Evolutionary conservation across 2,113 vertebrate species (phyloP).

Genomic region (Gnathonemus echidnorhynchus): DNA sequence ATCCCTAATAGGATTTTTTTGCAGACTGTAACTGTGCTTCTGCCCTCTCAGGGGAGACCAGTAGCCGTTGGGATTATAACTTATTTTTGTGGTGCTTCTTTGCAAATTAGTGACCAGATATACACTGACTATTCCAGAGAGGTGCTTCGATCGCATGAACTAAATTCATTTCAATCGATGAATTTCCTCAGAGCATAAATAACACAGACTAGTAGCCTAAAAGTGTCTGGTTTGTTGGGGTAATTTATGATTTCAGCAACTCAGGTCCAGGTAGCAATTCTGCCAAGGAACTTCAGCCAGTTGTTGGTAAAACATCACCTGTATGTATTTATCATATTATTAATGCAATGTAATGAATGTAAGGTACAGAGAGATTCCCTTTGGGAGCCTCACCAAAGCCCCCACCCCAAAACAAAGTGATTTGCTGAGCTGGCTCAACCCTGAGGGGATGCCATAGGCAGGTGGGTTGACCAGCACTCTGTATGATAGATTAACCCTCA

Average conservation of each 20-base stretch:
- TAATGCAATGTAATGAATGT: neutral
- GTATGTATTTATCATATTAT: neutral
- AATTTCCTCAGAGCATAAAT: neutral
- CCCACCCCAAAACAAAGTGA: too few relatives aligned
- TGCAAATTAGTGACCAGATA: neutral
- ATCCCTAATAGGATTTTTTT: neutral
- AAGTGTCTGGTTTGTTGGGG: neutral
- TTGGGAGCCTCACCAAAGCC: neutral
- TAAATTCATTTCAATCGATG: neutral
- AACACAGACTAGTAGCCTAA: neutral
- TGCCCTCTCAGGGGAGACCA: neutral
- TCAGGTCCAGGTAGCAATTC: neutral
- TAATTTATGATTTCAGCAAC: neutral
- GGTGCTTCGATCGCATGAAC: neutral
- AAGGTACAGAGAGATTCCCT: neutral
- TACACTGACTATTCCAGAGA: neutral
- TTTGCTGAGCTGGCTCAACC: neutral
- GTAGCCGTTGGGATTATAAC: neutral
- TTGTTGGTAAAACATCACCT: neutral
- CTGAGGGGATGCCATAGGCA: neutral
- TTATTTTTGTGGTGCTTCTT: neutral
- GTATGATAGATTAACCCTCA: neutral
- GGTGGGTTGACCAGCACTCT: neutral
- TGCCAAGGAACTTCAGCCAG: neutral
- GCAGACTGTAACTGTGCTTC: neutral